These are phyloP conservation scores for Sarcophaga caerulescens DNA, from an alignment of 2,888 invertebrate species.

Conservation along the genomic window DNA sequence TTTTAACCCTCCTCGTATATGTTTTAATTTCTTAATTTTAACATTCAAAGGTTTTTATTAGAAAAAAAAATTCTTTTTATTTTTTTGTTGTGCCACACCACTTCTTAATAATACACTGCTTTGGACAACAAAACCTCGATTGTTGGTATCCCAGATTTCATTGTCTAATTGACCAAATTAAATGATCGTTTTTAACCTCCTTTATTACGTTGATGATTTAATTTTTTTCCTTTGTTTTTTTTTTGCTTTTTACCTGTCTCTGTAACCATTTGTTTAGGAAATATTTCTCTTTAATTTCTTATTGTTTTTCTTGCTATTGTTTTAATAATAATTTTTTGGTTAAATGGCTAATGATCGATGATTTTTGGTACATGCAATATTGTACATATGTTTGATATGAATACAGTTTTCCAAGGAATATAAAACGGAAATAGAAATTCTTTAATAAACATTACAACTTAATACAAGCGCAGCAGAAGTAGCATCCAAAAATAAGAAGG, in stretches of 20 bases:
- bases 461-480: neutral
- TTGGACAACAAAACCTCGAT: conserved; percentile 1
- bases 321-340: conserved; percentile 19
- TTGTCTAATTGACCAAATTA: conserved; percentile 52
- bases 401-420: neutral
- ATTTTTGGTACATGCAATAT: neutral
- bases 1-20: conserved; percentile 56
- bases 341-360: conserved; percentile 48
- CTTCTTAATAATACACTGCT: neutral
- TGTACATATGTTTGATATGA: neutral
- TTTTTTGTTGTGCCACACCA: conserved; percentile 4
- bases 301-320: neutral
- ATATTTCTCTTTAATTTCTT: conserved; percentile 12
- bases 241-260: conserved; percentile 35
- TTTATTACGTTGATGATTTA: conserved; percentile 51
- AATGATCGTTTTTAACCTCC: neutral
- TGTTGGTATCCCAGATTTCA: conserved; percentile 33
- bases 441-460: neutral
- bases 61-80: conserved; percentile 3
- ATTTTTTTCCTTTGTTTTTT: conserved; percentile 5
- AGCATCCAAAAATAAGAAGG: neutral
- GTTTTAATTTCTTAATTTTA: conserved; percentile 48
- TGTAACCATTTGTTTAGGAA: neutral
- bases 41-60: conserved; percentile 35
- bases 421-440: conserved; percentile 40